Conservation (phyloP, 2,113 vertebrate species). For the Carassius carassius region DNA sequence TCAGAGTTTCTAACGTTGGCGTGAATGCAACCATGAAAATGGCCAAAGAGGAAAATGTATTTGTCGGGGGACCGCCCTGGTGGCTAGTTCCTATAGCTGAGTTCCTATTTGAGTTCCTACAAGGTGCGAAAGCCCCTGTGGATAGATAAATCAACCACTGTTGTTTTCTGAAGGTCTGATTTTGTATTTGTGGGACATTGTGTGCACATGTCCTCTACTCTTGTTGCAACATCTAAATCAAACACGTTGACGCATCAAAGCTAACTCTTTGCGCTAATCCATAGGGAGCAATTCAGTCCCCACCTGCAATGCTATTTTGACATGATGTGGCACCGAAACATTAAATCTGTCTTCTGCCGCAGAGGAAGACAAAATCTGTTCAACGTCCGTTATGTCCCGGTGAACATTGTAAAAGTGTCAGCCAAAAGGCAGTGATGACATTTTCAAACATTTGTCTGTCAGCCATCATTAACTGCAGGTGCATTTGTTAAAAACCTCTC, state of each 20-base stretch:
- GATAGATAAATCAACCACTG: not conserved
- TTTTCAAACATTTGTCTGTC: constrained; percentile 8
- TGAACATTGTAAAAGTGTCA: constrained; percentile 25
- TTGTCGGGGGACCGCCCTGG: not conserved
- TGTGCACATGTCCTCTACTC: not conserved
- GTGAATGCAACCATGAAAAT: not conserved
- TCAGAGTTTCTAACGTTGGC: not conserved
- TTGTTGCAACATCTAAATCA: not conserved
- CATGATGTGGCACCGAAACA: not conserved
- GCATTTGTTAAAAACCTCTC: not conserved
- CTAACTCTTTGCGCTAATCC: constrained; percentile 7
- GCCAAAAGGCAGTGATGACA: constrained; percentile 1
- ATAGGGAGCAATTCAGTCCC: constrained; percentile 13
- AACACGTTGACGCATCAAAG: not conserved
- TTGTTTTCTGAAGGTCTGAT: not conserved
- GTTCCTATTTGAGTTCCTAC: too few relatives aligned
- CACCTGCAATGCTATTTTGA: not conserved
- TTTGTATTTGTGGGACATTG: not conserved
- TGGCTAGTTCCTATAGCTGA: not conserved
- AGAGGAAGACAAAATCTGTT: constrained; percentile 22
- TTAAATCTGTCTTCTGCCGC: constrained; percentile 7
- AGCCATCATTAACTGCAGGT: constrained; percentile 7
- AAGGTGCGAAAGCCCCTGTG: not conserved
- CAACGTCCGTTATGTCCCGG: constrained; percentile 3
- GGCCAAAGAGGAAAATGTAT: not conserved